Base-by-base conservation (phyloP, 2,797 vertebrate species). In the Xiphophorus birchmanni region DNA sequence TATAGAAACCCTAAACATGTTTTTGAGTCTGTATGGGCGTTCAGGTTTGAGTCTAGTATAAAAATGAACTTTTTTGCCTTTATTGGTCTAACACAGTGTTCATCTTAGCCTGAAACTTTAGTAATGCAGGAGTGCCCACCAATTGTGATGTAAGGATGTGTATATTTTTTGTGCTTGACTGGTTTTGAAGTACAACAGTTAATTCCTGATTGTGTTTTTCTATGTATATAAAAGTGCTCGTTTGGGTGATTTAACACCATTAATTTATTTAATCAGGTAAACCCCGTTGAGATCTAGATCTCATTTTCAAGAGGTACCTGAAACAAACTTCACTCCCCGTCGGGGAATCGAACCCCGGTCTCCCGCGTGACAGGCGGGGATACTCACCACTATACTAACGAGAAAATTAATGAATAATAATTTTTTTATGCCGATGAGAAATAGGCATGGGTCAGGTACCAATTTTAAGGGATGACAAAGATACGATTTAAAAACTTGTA, bases 21-120 rank as follows among this genome's bases (percentile, higher is more conserved):
- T 23, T 87, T 48, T 67, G 29, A 85, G 76, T 84, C 26, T 84
- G 69, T 71, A 58, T 74, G 44, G 69, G 73, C 54, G 37, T 17
- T 75, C 44, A 78, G 75, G 4, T 71, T 44, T 13, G 71, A 90
- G 63, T 75, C 37, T 77, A 72, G 73, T 82, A 87, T 77, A 69
- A 32, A 29, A 44, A 15, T 40, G 17, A 42, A 5, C 40, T 77
- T 87, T 88, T 88, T 90, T 56, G 87, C 88, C 86, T 90, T 89
- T 92, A 85, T 85, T 75, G 47, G 86, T 85, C 83, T 77, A 88
- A 84, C 83, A 89, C 87, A 82, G 83, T 86, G 82, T 54, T 73
- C 44, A 84, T 67, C 80, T 86, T 4, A 45, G 75, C 77, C 80
- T 45, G 73, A 82, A 84, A 81, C 78, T 80, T 65, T 75, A 84